Base-by-base conservation (phyloP, 1,140 invertebrate genomes). In the Nebria ingens region DNA sequence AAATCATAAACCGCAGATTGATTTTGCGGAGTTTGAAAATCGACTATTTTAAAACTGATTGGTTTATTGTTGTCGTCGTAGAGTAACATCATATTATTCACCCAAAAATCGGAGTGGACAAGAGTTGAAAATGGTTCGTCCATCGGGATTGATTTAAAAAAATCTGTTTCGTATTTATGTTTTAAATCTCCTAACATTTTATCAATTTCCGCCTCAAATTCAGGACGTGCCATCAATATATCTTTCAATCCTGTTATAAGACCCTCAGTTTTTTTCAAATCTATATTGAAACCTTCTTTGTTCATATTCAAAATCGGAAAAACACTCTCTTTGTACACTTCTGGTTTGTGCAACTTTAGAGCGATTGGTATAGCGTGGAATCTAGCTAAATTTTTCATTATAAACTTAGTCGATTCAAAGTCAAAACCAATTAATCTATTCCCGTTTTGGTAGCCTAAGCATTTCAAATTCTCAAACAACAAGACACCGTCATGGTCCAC, bases 341-440 rank as follows among this genome's bases (percentile, higher is more conserved):
- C 64, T 0, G 73, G 70, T n/a, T 70, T 70, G 21, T 75, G 73
- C 0, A 71, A 53, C 12, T 77, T 74, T 45, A 71, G 64, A 0
- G 72, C 76, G 1, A 79, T 71, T 1, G 76, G 73, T 2, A 76
- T 62, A 0, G 73, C 73, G 55, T 79, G 78, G 57, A 74, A 78
- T 40, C 66, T 65, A 0, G 76, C 77, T 54, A 79, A 22, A 1
- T 68, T 60, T 12, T 65, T 59, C 2, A 79, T 55, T 0, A 72
- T 67, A 1, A 73, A 38, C 21, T 61, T 66, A 0, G 73, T 67
- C 20, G 76, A 73, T 0, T 67, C 64, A 9, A 74, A 21, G 55
- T 78, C 73, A 21, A 74, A 68, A 1, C 75, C 67, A 1, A 54
- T 38, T 23, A 59, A 58, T 21, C 77, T 68, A 22, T 76, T 65